Evolutionary conservation across 2,888 invertebrate genomes (phyloP).

Genomic region (Polydrusus pterygomalis): DNA sequence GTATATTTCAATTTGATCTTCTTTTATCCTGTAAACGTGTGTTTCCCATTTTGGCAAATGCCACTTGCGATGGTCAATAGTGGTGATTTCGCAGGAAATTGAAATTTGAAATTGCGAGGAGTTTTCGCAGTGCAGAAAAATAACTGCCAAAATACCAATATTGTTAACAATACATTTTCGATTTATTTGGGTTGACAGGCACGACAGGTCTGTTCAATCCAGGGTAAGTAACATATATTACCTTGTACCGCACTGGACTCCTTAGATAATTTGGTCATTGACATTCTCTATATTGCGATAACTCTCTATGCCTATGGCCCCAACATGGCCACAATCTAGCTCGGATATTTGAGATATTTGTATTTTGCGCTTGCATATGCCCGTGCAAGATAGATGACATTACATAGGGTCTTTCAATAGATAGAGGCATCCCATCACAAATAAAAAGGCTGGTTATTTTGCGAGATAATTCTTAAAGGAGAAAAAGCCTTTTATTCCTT

Average conservation of each 20-base stretch:
- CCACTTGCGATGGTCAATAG: slow-evolving; percentile 2
- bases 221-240: no score
- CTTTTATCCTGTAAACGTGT: neutral
- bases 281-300: neutral
- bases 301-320: neutral
- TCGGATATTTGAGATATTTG: slow-evolving; percentile 5
- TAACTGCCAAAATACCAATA: neutral
- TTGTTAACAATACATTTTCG: no score
- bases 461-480: neutral
- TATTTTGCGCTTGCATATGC: slow-evolving; percentile 24
- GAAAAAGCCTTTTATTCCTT: neutral
- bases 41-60: neutral
- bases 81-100: slow-evolving; percentile 20
- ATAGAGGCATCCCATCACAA: neutral
- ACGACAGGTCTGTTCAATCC: no score
- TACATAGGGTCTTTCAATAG: neutral
- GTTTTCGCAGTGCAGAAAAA: neutral
- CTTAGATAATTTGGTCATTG: no score
- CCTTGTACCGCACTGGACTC: no score
- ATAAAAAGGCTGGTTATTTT: neutral
- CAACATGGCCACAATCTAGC: slow-evolving; percentile 10
- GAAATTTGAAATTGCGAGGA: slow-evolving; percentile 17
- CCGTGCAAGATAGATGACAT: neutral
- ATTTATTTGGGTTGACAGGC: no score
- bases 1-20: slow-evolving; percentile 10